These are phyloP conservation scores for Stenichneumon culpator DNA, from an alignment of 2,888 invertebrate species.

Conservation along the genomic window DNA sequence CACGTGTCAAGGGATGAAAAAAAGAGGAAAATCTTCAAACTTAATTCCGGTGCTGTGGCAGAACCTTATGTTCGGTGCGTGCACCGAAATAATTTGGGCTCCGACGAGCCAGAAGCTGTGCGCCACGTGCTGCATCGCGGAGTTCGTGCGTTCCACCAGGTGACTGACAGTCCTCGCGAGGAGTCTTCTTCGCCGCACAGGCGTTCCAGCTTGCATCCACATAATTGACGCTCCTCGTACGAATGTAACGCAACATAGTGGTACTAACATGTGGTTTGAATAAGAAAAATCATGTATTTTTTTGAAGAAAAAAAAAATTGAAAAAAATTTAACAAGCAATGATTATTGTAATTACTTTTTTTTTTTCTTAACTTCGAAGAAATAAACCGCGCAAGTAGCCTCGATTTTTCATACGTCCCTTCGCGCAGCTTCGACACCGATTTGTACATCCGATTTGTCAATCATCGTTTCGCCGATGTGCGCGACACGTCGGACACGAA, in stretches of 20 bases:
- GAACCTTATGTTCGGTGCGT: conserved; percentile 46
- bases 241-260: background rate
- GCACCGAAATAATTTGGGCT: conserved; percentile 47
- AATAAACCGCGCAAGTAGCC: background rate
- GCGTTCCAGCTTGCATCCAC: background rate
- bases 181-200: conserved; percentile 1
- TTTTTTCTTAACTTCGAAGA: background rate
- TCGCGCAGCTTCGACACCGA: background rate
- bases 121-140: conserved; percentile 49
- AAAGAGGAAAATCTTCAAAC: background rate
- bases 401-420: background rate
- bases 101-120: conserved; percentile 35
- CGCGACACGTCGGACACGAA: conserved; percentile 6
- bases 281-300: background rate
- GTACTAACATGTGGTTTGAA: background rate
- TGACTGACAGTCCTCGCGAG: conserved; percentile 27
- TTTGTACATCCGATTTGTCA: conserved; percentile 28
- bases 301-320: background rate
- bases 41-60: background rate
- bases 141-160: conserved; percentile 37
- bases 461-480: background rate
- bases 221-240: background rate
- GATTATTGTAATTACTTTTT: background rate
- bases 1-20: background rate
- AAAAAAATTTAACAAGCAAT: background rate